A percentile compares a stretch with the other conserved stretches of the same genome.
These are phyloP conservation scores for Gryllus longicercus DNA, from an alignment of 2,888 invertebrate genomes.

Conservation along the genomic window DNA sequence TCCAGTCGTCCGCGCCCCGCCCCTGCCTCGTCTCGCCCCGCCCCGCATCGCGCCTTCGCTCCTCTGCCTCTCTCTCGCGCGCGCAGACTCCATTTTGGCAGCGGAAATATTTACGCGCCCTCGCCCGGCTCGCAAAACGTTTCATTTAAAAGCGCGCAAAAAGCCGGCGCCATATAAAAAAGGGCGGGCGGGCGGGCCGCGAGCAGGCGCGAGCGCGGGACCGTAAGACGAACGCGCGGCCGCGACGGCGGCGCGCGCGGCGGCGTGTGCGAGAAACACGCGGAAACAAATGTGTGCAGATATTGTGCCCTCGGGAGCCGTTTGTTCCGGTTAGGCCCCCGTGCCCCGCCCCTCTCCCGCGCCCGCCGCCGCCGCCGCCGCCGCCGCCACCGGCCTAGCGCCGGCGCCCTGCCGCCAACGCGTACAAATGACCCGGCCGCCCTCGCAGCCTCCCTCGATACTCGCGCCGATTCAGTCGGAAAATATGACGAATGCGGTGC, in stretches of 20 bases:
- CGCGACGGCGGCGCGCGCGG: not conserved
- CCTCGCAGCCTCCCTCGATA: not conserved
- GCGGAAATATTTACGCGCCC: not conserved
- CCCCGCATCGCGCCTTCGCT: too few species aligned
- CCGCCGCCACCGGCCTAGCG: not conserved
- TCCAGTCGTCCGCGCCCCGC: too few species aligned
- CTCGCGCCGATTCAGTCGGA: slow-evolving; percentile 8
- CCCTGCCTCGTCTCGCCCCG: too few species aligned
- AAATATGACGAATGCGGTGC: slow-evolving; percentile 4
- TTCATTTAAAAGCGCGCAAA: not conserved
- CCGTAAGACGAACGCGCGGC: not conserved
- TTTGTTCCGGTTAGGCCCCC: not conserved
- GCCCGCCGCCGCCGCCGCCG: not conserved
- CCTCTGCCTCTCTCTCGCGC: too few species aligned
- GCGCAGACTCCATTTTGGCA: not conserved
- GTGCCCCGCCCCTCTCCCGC: not conserved
- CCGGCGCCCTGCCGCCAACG: not conserved
- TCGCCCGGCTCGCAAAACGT: not conserved
- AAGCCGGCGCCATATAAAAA: not conserved
- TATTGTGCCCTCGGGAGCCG: slow-evolving; percentile 17
- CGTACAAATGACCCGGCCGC: not conserved
- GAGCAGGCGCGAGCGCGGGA: not conserved
- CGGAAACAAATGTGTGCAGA: slow-evolving; percentile 1
- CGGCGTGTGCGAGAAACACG: not conserved
- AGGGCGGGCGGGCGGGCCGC: not conserved